phyloP scores from a whole-genome alignment of 1,140 invertebrate genomes.

The Hycleus cichorii region DNA sequence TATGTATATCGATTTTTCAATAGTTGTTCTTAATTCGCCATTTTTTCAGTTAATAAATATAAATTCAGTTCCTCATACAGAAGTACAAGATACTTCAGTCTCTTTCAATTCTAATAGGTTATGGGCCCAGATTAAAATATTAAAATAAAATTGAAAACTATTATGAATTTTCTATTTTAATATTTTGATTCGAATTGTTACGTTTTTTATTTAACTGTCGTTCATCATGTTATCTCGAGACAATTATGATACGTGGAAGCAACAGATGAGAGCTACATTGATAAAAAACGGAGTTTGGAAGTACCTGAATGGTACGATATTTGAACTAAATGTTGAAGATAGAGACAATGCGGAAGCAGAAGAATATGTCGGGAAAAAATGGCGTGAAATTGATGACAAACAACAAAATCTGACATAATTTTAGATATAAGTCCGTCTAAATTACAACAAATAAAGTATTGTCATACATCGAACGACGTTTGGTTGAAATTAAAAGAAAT shows the following conservation, averaged over 20 bases:
- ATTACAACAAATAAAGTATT: conserved; percentile 7
- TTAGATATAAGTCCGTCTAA: background rate
- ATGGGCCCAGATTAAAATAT: background rate
- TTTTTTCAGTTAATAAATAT: too few relatives aligned
- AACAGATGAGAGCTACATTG: conserved; percentile 21
- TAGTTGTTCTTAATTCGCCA: too few relatives aligned
- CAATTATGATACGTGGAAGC: conserved; percentile 24
- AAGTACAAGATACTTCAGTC: background rate
- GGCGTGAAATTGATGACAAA: background rate
- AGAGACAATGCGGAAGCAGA: too few relatives aligned
- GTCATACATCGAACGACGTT: conserved; percentile 23
- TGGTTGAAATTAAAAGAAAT: conserved; percentile 27
- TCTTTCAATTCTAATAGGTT: background rate
- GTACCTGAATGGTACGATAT: conserved; percentile 14
- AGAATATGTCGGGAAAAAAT: background rate
- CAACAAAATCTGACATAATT: background rate
- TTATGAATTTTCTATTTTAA: background rate
- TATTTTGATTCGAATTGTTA: background rate
- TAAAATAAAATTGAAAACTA: background rate
- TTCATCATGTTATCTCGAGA: conserved; percentile 1
- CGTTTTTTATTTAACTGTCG: too few relatives aligned
- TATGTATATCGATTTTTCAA: too few relatives aligned
- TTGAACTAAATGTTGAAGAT: too few relatives aligned
- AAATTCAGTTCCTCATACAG: too few relatives aligned
- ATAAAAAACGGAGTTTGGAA: conserved; percentile 21